These are phyloP conservation scores for Microctenopoma steveboyesi DNA, from an alignment of 2,797 vertebrate species.

Conservation along the genomic window DNA sequence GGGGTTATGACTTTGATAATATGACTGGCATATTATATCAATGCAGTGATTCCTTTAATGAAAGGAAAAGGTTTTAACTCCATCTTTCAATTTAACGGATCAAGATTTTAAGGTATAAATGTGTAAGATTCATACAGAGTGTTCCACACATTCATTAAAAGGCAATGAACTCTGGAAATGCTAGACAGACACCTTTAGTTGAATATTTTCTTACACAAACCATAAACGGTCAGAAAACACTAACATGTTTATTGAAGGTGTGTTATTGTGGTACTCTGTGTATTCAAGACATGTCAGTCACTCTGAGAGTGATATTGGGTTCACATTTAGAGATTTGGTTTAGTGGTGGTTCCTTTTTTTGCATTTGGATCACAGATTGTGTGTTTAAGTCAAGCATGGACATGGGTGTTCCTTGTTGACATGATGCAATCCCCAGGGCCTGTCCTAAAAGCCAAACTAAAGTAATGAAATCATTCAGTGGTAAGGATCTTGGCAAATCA, in stretches of 20 bases:
- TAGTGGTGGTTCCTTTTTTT: slow-evolving; percentile 29
- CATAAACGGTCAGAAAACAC: not conserved
- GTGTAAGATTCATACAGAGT: not conserved
- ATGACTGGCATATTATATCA: too few species aligned
- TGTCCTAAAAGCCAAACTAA: slow-evolving; percentile 59
- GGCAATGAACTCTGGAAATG: not conserved
- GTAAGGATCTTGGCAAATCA: slow-evolving; percentile 65
- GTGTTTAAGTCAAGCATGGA: slow-evolving; percentile 37
- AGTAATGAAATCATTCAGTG: slow-evolving; percentile 70
- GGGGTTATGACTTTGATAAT: too few species aligned
- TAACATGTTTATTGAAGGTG: not conserved
- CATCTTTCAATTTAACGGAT: too few species aligned
- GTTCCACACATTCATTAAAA: not conserved
- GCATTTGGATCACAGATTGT: slow-evolving; percentile 41
- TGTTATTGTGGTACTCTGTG: not conserved
- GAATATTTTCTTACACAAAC: not conserved
- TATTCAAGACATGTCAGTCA: slow-evolving; percentile 3
- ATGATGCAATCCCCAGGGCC: slow-evolving; percentile 46
- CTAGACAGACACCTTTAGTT: not conserved
- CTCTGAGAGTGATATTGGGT: slow-evolving; percentile 14
- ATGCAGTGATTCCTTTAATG: too few species aligned
- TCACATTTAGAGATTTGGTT: slow-evolving; percentile 8
- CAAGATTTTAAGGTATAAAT: not conserved
- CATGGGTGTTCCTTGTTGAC: slow-evolving; percentile 47
- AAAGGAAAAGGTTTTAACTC: too few species aligned